These are phyloP conservation scores for Xerus rutilus DNA, from an alignment of 2,797 vertebrate species.

Conservation along the genomic window DNA sequence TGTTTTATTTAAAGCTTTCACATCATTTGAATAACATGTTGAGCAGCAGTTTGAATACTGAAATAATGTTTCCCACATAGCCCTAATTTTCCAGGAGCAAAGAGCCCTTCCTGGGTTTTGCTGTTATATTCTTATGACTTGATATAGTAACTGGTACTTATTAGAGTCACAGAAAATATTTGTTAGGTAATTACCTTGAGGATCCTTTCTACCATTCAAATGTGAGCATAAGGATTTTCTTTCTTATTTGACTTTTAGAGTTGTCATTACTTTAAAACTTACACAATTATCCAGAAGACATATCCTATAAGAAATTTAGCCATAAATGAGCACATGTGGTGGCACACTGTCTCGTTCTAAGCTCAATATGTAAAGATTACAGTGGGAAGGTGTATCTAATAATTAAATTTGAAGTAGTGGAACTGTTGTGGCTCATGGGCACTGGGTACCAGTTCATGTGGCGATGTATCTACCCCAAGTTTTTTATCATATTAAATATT, in stretches of 20 bases:
- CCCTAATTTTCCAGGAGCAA: neutral
- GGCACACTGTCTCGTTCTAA: neutral
- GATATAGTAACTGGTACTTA: neutral
- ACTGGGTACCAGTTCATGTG: neutral
- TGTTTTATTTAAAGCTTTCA: neutral
- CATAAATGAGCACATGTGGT: neutral
- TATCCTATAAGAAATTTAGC: neutral
- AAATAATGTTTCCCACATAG: neutral
- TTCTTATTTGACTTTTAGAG: neutral
- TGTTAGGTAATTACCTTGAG: neutral
- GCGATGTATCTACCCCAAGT: neutral
- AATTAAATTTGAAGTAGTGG: neutral
- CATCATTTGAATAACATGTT: neutral
- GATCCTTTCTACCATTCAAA: neutral
- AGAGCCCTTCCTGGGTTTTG: neutral
- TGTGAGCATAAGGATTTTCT: neutral
- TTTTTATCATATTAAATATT: neutral
- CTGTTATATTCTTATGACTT: neutral
- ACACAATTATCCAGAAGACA: neutral
- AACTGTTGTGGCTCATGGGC: neutral
- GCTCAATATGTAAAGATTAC: neutral
- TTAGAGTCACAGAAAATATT: neutral
- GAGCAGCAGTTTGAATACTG: neutral
- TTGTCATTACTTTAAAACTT: neutral
- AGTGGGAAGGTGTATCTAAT: neutral